Base-by-base conservation (phyloP, 2,888 invertebrate genomes). In the Hybos culiciformis region DNA sequence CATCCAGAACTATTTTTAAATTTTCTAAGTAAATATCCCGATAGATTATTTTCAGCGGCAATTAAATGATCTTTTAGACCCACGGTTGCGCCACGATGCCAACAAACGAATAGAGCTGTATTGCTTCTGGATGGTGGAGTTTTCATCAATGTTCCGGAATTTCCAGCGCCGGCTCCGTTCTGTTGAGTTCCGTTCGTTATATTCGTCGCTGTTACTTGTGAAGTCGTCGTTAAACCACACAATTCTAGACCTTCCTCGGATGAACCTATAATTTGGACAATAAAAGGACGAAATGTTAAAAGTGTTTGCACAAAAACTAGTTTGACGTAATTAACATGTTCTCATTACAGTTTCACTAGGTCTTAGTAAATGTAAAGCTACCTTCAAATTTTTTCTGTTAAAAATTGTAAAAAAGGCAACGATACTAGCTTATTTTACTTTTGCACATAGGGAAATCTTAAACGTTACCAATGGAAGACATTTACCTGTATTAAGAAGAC, bases 1-100 rank as follows among this genome's bases (percentile, higher is more conserved):
- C 97, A 98, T 46, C 97, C 97, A 56, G 90, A 88, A 54, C 90
- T 92, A 69, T 92, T 96, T 68, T 97, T 94, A 70, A 97, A 94
- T 73, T 97, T 98, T 50, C 97, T 75, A 47, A 97, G 70, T 53
- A 98, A 71, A 70, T 93, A 96, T 9, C 97, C 97, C 50, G 93
- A 94, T 41, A 94, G 68, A 60, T 90, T 88, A 60, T 84, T 87
- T 85, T 82, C 80, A 49, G 81, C 77, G 38, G 83, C 80, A 53
- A 77, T 68, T 42, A 79, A 63, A 56, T 82, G 79, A 66, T 88
- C 87, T 51, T 74, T 73, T 65, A 82, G 75, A 53, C 83, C 78
- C 52, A 88, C 81, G 49, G 80, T 80, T 19, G 90, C 86, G 65
- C 83, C 90, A 60, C 96, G 78, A 68, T 97, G 96, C 96, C 96